A percentile compares a stretch with the other conserved stretches of the same genome.
Evolutionary conservation across 1,140 invertebrate genomes (phyloP).

Genomic region (Bombus terrestris): DNA sequence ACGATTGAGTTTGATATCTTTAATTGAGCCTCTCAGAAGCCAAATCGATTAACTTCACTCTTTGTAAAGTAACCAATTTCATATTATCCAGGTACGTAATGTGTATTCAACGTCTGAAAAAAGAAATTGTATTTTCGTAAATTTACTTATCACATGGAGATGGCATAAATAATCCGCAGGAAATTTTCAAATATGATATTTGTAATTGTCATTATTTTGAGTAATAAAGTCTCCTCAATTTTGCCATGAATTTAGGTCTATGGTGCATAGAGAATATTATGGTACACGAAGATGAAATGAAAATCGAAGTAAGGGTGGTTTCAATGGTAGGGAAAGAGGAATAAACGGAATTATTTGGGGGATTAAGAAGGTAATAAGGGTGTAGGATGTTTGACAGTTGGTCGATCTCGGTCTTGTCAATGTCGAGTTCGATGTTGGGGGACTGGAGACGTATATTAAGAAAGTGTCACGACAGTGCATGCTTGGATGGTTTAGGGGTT

Average conservation of each 20-base stretch:
- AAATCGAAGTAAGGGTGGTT: neutral
- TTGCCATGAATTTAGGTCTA: neutral
- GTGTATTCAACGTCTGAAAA: too few species aligned
- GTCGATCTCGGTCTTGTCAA: constrained; percentile 28
- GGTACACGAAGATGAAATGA: neutral
- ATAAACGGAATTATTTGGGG: neutral
- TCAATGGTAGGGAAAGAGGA: neutral
- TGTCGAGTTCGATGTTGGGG: constrained; percentile 1
- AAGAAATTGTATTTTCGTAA: too few species aligned
- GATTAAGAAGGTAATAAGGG: constrained; percentile 28
- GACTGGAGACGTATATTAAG: constrained; percentile 21
- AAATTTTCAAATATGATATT: too few species aligned
- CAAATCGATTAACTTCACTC: too few species aligned
- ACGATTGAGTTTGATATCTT: too few species aligned
- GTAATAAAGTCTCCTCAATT: too few species aligned
- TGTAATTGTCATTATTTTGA: too few species aligned
- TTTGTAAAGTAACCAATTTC: too few species aligned
- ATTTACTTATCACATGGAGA: too few species aligned
- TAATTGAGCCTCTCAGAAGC: too few species aligned
- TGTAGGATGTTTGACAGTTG: constrained; percentile 25
- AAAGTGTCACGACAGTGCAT: constrained; percentile 3
- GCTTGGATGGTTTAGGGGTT: neutral
- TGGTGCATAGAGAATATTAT: neutral
- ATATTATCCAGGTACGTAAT: too few species aligned
- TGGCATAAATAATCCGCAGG: too few species aligned